Conservation (phyloP, 2,113 vertebrate species). For the Nansenia antarctica region DNA sequence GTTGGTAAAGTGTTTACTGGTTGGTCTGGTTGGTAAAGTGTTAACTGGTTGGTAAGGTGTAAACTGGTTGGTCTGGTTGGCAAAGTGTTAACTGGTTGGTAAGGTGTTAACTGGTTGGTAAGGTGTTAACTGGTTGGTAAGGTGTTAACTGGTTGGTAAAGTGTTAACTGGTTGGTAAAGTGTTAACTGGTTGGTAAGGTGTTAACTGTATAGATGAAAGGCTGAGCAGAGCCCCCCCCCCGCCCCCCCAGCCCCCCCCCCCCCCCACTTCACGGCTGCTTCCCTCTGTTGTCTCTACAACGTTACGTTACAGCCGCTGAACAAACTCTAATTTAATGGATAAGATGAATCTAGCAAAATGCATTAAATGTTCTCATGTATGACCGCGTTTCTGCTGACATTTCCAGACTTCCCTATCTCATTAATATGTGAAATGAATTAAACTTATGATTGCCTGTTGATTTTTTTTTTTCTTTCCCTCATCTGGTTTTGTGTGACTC, state of each 20-base stretch:
- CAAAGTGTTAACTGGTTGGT: too few species aligned
- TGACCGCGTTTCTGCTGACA: slow-evolving; percentile 81
- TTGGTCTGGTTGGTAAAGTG: too few species aligned
- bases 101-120: too few species aligned
- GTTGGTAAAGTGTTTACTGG: too few species aligned
- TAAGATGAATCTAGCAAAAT: slow-evolving; percentile 64
- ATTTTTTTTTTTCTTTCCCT: slow-evolving; percentile 50
- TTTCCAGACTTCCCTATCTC: slow-evolving; percentile 70
- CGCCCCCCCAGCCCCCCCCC: slow-evolving; percentile 39
- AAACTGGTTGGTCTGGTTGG: too few species aligned
- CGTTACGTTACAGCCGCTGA: slow-evolving; percentile 59
- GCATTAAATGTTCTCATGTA: slow-evolving; percentile 80
- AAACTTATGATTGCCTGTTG: slow-evolving; percentile 78
- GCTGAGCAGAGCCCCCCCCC: slow-evolving; percentile 25
- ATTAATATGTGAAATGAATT: slow-evolving; percentile 80
- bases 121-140: too few species aligned
- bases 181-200: slow-evolving; percentile 18
- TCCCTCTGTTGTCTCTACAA: slow-evolving; percentile 57
- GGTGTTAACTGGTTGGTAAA: slow-evolving; percentile 1
- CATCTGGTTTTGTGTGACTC: slow-evolving; percentile 34
- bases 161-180: slow-evolving; percentile 15
- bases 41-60: too few species aligned
- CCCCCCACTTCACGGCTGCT: slow-evolving; percentile 45
- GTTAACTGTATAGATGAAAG: slow-evolving; percentile 32
- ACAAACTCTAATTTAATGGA: slow-evolving; percentile 68